phyloP scores from a whole-genome alignment of 2,113 vertebrate genomes.

The Lampris megalopsis region DNA sequence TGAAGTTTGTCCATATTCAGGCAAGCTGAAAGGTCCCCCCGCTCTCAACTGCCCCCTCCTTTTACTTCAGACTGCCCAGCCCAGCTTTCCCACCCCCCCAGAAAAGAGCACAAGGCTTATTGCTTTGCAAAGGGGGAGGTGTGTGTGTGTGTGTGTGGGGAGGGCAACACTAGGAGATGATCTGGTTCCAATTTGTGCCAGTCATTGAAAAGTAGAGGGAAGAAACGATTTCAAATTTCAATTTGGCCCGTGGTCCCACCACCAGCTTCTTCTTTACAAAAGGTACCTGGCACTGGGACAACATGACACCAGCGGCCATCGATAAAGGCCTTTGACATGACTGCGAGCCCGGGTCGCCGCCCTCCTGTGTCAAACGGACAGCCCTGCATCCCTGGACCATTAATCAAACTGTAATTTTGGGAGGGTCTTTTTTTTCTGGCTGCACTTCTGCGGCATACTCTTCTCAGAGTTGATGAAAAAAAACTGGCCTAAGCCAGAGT shows the following conservation, averaged over 20 bases:
- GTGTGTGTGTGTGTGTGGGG: slow-evolving; percentile 8
- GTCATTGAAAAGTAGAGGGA: slow-evolving; percentile 70
- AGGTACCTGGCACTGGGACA: slow-evolving; percentile 56
- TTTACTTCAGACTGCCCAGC: slow-evolving; percentile 63
- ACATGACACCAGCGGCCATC: slow-evolving; percentile 34
- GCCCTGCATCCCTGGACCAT: slow-evolving; percentile 45
- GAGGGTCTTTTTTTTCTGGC: slow-evolving; percentile 31
- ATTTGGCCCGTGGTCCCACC: slow-evolving; percentile 62
- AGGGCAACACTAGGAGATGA: slow-evolving; percentile 63
- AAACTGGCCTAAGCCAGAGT: slow-evolving; percentile 49
- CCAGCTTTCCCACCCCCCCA: slow-evolving; percentile 69
- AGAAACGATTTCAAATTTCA: slow-evolving; percentile 78
- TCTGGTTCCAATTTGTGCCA: slow-evolving; percentile 84
- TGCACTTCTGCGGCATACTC: slow-evolving; percentile 29
- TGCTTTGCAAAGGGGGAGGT: slow-evolving; percentile 57
- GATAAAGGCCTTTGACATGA: slow-evolving; percentile 33
- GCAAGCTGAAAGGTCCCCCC: slow-evolving; percentile 81
- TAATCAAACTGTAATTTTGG: slow-evolving; percentile 52
- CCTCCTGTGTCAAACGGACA: slow-evolving; percentile 22
- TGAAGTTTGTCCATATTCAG: slow-evolving; percentile 89
- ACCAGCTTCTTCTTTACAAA: slow-evolving; percentile 58
- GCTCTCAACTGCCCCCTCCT: slow-evolving; percentile 72
- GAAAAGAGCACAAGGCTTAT: slow-evolving; percentile 71
- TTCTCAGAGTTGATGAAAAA: slow-evolving; percentile 26
- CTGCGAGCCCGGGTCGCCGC: slow-evolving; percentile 32